Evolutionary conservation across 2,888 invertebrate species (phyloP).

Genomic region (Macaria liturata): DNA sequence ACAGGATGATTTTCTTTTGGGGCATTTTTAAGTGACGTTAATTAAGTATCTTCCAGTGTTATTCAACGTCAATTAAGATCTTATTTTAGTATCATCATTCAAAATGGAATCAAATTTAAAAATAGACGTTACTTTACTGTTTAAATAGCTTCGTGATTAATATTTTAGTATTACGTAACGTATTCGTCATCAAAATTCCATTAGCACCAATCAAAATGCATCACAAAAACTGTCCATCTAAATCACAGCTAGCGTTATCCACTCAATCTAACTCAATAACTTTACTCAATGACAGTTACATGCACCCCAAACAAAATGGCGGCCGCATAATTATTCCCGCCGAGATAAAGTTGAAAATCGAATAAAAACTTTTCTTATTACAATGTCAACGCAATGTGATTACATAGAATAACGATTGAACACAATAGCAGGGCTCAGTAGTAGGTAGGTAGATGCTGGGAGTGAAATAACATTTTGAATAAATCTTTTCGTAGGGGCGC

Average conservation of each 20-base stretch:
- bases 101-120: no score
- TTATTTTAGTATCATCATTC: no score
- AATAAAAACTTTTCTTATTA: slow-evolving; percentile 49
- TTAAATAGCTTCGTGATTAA: no score
- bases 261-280: slow-evolving; percentile 72
- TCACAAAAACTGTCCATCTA: slow-evolving; percentile 27
- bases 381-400: slow-evolving; percentile 57
- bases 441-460: slow-evolving; percentile 60
- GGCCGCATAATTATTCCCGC: slow-evolving; percentile 46
- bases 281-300: slow-evolving; percentile 64
- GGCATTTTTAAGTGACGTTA: no score
- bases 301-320: slow-evolving; percentile 70
- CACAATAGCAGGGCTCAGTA: slow-evolving; percentile 53
- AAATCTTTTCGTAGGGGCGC: slow-evolving; percentile 75
- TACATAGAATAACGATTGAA: slow-evolving; percentile 60
- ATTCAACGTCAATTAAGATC: no score
- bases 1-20: no score
- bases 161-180: not conserved
- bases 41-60: no score
- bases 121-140: no score
- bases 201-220: slow-evolving; percentile 20
- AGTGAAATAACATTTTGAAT: slow-evolving; percentile 83
- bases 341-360: slow-evolving; percentile 52
- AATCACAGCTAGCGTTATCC: slow-evolving; percentile 48
- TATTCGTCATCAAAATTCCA: slow-evolving; percentile 30